Conservation (phyloP, 1,140 invertebrate species). For the Aculops lycopersici region DNA sequence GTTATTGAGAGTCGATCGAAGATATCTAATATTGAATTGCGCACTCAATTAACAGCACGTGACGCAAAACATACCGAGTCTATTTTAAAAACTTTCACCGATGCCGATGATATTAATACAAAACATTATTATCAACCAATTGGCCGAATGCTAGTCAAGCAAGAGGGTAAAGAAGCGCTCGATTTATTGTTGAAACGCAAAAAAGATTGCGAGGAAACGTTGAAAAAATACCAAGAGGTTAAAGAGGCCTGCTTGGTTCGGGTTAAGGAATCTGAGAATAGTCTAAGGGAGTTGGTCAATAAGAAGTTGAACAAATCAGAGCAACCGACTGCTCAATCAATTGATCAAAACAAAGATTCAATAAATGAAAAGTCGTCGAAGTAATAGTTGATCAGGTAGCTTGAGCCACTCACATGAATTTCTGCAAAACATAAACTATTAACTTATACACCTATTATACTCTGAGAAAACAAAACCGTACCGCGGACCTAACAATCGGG, state of each 20-base stretch:
- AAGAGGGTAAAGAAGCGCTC: not conserved
- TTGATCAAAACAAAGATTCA: constrained; percentile 22
- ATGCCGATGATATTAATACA: not conserved
- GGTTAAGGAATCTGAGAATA: constrained; percentile 6
- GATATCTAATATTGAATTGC: constrained; percentile 1
- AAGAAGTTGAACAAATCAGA: constrained; percentile 13
- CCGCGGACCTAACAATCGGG: too few relatives aligned
- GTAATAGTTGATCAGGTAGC: too few relatives aligned
- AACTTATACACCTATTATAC: too few relatives aligned
- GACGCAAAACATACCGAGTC: constrained; percentile 1
- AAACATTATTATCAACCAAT: constrained; percentile 1
- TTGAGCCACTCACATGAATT: too few relatives aligned
- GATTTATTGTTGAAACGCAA: not conserved
- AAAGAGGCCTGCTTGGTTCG: constrained; percentile 1
- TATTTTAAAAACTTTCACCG: not conserved
- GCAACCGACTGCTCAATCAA: constrained; percentile 11
- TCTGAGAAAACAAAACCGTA: too few relatives aligned
- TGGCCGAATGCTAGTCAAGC: constrained; percentile 7
- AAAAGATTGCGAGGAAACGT: constrained; percentile 2
- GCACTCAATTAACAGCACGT: not conserved
- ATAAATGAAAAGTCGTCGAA: too few relatives aligned
- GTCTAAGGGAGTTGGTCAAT: constrained; percentile 6
- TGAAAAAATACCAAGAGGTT: not conserved
- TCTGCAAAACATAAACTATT: too few relatives aligned
- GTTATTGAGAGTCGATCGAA: constrained; percentile 5